Percentiles rank a stretch among this genome's conserved stretches.
phyloP scores from a whole-genome alignment of 2,888 invertebrate species.

The Plebejus argus region DNA sequence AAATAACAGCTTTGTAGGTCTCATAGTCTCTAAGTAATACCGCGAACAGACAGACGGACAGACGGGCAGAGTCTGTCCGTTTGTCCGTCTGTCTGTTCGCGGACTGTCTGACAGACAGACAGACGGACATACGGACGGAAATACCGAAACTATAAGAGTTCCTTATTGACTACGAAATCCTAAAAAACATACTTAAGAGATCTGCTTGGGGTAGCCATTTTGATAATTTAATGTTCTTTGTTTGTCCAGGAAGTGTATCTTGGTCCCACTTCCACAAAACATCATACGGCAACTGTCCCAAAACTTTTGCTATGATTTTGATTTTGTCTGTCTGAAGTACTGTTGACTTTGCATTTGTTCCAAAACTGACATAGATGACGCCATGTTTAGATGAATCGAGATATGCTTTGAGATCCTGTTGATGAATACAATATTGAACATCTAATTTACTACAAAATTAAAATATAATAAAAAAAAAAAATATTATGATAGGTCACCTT shows the following conservation, averaged over 20 bases:
- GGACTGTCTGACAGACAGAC: no score
- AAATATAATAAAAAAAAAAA: neutral
- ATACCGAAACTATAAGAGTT: no score
- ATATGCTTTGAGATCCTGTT: slow-evolving; percentile 50
- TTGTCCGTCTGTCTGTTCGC: no score
- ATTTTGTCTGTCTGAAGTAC: neutral
- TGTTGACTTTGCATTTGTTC: slow-evolving; percentile 47
- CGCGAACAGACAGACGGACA: no score
- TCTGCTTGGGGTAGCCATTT: slow-evolving; percentile 59
- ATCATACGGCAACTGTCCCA: slow-evolving; percentile 44
- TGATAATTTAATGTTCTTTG: slow-evolving; percentile 52
- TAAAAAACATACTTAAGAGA: slow-evolving; percentile 49
- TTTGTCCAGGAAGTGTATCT: slow-evolving; percentile 49
- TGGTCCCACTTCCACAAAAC: slow-evolving; percentile 58
- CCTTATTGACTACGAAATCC: no score
- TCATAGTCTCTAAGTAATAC: no score
- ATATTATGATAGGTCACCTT: neutral
- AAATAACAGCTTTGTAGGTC: no score
- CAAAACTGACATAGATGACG: slow-evolving; percentile 57
- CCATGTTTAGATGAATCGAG: slow-evolving; percentile 52
- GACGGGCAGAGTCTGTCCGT: no score
- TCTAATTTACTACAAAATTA: neutral
- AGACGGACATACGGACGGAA: no score
- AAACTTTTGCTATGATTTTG: slow-evolving; percentile 22
- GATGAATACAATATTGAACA: slow-evolving; percentile 1